Base-by-base conservation (phyloP, 2,888 invertebrate species). In the Nymphalis polychloros region DNA sequence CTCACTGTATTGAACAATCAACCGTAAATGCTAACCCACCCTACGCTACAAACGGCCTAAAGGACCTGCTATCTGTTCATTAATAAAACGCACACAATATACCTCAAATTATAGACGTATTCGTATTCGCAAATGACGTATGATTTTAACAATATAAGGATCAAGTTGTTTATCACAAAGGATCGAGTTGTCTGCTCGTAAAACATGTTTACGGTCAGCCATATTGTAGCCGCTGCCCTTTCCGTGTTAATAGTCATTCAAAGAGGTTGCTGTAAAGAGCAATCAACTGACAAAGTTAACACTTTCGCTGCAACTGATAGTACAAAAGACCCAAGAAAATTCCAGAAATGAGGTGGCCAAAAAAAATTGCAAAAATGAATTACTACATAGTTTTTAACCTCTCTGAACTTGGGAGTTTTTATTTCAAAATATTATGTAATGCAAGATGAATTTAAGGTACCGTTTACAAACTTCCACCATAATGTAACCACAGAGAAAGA, bases 191-290 rank as follows among this genome's bases (percentile, higher is more conserved):
- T 73, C 78, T 71, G 71, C 72, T 82, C 83, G 78, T 84, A 84
- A 84, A 84, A 67, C 73, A 80, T 80, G 82, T 84, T 84, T 84
- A 85, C 78, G 80, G 75, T 68, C 78, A 78, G 72, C 78, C 82
- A 81, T 83, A 85, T 84, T 81, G 83, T 77, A 77, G 77, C 75
- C 78, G 76, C 79, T 81, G 35, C 69, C 64, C 65, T 61, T 61
- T 55, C 27, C 17, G 53, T 27, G 16, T 64, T 64, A 59, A 64
- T 59, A 64, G 59, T 49, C 64, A 41, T 50, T 59, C 64, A 59
- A 50, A 64, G 41, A 59, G 59, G 49, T 59, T 50, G 50, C 64
- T 64, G 20, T 64, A 64, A 49, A 50, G 50, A 46, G 64, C 59
- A 53, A 52, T 68, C 65, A 64, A 65, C 59, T 7, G 27, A n/a